Conservation (phyloP, 2,888 invertebrate genomes). For the Penaeus monodon region DNA sequence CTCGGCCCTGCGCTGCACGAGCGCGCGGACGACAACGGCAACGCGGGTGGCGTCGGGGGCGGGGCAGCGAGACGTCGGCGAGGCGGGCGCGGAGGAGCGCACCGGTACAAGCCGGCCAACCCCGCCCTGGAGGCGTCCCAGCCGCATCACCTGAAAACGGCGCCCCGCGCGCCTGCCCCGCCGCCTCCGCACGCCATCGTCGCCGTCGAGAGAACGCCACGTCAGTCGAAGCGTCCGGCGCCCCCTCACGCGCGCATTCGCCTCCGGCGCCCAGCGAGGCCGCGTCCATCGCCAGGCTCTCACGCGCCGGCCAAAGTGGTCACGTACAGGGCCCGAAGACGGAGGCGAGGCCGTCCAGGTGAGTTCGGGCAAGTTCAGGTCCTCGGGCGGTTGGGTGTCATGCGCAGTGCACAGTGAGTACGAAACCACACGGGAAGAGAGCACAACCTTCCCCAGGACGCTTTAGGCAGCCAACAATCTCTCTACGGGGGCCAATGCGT, state of each 20-base stretch:
- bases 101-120: constrained; percentile 44
- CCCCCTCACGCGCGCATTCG: constrained; percentile 35
- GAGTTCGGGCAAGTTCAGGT: background rate
- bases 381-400: no score
- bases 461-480: no score
- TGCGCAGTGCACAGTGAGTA: no score
- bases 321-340: constrained; percentile 42
- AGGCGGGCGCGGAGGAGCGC: constrained; percentile 41
- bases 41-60: background rate
- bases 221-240: background rate
- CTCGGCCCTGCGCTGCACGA: constrained; percentile 32
- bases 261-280: constrained; percentile 26
- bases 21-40: constrained; percentile 32
- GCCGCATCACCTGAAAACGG: constrained; percentile 55
- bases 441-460: no score
- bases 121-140: constrained; percentile 44
- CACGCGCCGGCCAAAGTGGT: constrained; percentile 52
- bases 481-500: no score
- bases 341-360: constrained; percentile 57
- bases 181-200: constrained; percentile 49
- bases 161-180: constrained; percentile 40
- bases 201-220: constrained; percentile 23
- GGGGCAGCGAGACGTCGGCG: constrained; percentile 22
- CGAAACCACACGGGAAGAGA: no score
- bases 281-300: constrained; percentile 44